A percentile compares a stretch with the other conserved stretches of the same genome.
These are phyloP conservation scores for Yponomeuta plumbellus DNA, from an alignment of 2,888 invertebrate genomes.

Conservation along the genomic window DNA sequence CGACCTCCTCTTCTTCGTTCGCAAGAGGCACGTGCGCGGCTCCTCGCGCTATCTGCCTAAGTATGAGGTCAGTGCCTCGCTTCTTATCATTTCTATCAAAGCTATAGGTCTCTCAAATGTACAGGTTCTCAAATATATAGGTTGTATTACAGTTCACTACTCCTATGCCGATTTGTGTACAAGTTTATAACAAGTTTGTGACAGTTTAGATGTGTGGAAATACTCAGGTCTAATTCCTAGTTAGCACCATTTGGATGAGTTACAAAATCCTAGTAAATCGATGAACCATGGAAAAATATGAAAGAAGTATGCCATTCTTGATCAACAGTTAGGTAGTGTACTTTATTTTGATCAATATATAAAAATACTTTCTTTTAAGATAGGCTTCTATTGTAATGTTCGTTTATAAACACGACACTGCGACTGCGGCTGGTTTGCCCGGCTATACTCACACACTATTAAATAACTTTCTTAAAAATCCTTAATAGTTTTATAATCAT, in stretches of 20 bases:
- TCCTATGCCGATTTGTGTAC: neutral
- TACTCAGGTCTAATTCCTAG: constrained; percentile 34
- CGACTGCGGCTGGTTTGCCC: constrained; percentile 17
- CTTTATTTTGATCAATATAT: constrained; percentile 71
- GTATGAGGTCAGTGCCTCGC: constrained; percentile 81
- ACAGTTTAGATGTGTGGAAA: constrained; percentile 19
- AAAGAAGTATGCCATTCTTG: constrained; percentile 45
- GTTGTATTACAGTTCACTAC: no score
- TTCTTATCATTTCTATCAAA: neutral
- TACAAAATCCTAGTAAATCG: constrained; percentile 39
- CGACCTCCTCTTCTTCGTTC: constrained; percentile 96
- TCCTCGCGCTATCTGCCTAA: constrained; percentile 92
- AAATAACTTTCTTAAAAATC: neutral
- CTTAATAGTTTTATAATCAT: constrained; percentile 4
- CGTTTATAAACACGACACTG: constrained; percentile 24
- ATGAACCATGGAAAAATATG: constrained; percentile 52
- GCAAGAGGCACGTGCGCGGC: constrained; percentile 92
- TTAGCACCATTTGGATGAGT: constrained; percentile 67
- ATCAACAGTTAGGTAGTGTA: constrained; percentile 57
- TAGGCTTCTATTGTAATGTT: constrained; percentile 48
- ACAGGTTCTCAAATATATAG: no score
- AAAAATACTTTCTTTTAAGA: constrained; percentile 69
- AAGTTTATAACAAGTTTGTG: constrained; percentile 24
- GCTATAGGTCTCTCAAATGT: no score
- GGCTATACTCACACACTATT: neutral